A percentile compares a stretch with the other conserved stretches of the same genome.
Evolutionary conservation across 2,797 vertebrate species (phyloP).

Genomic region (Falco concolor): DNA sequence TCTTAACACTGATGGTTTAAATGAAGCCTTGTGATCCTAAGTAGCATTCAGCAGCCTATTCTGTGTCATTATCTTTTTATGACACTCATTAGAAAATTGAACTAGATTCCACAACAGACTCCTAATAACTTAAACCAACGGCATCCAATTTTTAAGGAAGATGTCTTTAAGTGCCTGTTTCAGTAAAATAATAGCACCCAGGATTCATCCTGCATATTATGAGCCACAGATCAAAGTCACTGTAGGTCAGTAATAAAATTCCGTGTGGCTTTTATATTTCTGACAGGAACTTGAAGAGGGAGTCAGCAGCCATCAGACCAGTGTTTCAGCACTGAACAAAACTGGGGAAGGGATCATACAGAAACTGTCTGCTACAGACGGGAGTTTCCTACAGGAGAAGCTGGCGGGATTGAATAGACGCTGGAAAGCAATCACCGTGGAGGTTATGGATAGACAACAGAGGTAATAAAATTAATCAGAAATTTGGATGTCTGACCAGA

Average conservation of each 20-base stretch:
- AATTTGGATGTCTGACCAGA: neutral
- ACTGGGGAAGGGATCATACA: conserved; percentile 85
- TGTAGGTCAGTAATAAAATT: neutral
- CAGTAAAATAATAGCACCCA: neutral
- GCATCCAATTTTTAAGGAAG: neutral
- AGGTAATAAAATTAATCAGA: conserved; percentile 76
- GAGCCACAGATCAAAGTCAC: neutral
- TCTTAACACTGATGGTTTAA: neutral
- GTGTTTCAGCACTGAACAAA: conserved; percentile 75
- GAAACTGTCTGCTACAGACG: conserved; percentile 83
- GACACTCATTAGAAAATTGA: neutral
- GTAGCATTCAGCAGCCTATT: neutral
- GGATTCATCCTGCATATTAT: neutral
- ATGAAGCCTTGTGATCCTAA: neutral
- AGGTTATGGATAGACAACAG: conserved; percentile 80
- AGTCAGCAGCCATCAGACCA: conserved; percentile 79
- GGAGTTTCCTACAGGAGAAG: conserved; percentile 86
- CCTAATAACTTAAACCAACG: neutral
- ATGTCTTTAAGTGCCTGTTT: neutral
- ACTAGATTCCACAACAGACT: neutral
- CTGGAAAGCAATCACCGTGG: conserved; percentile 76
- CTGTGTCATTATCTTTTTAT: neutral
- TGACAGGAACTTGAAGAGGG: conserved; percentile 90
- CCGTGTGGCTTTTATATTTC: neutral
- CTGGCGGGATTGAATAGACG: conserved; percentile 80